Base-by-base conservation (phyloP, 2,888 invertebrate species). In the Leptodirus hochenwartii region DNA sequence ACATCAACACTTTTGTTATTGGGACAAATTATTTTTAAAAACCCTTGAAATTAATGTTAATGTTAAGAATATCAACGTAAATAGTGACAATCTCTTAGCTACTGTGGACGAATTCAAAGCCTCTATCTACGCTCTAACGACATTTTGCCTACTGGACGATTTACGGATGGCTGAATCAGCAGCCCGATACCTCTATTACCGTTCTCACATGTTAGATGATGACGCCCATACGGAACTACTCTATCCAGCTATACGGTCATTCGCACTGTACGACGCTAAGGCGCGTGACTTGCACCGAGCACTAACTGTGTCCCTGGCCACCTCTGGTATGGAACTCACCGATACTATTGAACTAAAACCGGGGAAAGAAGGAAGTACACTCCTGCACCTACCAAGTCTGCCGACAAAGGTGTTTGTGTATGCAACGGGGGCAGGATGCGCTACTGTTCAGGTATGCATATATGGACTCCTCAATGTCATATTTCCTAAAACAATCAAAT, bases 351-450 rank as follows among this genome's bases (percentile, higher is more conserved):
- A 69, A 36, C 51, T 72, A 1, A 57, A 63, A 24, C 62, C 66
- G 0, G 56, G 58, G 12, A 27, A 30, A n/a, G 59, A 61, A 10
- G 56, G 60, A 0, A 57, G 65, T 0, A 56, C 66, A 23, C 56
- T 59, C 0, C 47, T 71, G 8, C 67, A 67, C 37, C 47, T 71
- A 4, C 72, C 72, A 0, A 70, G 69, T 4, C 47, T 72, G 16
- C 71, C 71, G 0, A 72, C 72, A 1, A 71, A 71, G 49, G 70
- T 71, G n/a, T 72, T 72, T 37, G 68, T 72, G 1, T 72, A 72
- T 34, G 71, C 71, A 2, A 72, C 72, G 2, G 72, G 72, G 0
- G 71, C 71, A 12, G 72, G 72, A 0, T 72, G 72, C 45, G 71
- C 71, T 29, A 71, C 71, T 22, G 67, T 71, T 3, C 69, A 71